Evolutionary conservation across 2,888 invertebrate genomes (phyloP).

Genomic region (Troides aeacus): DNA sequence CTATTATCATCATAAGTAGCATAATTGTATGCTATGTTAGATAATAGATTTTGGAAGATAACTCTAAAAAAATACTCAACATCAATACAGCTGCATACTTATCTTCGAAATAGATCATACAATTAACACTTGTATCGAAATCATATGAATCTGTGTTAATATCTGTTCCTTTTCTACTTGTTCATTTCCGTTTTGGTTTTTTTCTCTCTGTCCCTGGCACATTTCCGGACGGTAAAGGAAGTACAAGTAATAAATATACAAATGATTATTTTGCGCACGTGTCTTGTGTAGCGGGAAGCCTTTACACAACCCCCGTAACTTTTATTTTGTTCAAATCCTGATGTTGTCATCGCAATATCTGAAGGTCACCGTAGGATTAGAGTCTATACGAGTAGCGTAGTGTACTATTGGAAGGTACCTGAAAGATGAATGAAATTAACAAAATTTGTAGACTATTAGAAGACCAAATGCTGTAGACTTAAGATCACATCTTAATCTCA

Average conservation of each 20-base stretch:
- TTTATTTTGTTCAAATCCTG: conserved; percentile 43
- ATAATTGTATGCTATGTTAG: too few relatives aligned
- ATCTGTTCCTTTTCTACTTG: conserved; percentile 51
- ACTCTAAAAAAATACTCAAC: too few relatives aligned
- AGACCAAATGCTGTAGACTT: too few relatives aligned
- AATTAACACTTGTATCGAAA: too few relatives aligned
- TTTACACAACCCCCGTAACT: conserved; percentile 42
- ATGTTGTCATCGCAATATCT: conserved; percentile 53
- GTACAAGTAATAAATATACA: conserved; percentile 75
- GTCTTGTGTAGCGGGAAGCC: conserved; percentile 70
- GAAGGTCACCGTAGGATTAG: conserved; percentile 54
- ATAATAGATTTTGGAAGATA: too few relatives aligned
- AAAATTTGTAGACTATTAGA: too few relatives aligned
- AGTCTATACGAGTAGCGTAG: conserved; percentile 41
- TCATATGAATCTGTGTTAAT: conserved; percentile 23
- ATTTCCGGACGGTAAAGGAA: conserved; percentile 67
- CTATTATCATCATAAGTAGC: too few relatives aligned
- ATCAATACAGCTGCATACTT: too few relatives aligned
- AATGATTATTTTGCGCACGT: conserved; percentile 70
- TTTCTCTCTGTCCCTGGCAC: conserved; percentile 62
- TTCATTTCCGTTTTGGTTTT: conserved; percentile 62
- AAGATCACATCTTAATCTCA: too few relatives aligned
- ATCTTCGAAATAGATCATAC: too few relatives aligned
- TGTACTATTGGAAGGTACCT: conserved; percentile 31
- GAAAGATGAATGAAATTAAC: neutral